Percentiles rank a stretch among this genome's conserved stretches.
Evolutionary conservation across 2,888 invertebrate genomes (phyloP).

Genomic region (Drosophila sordidula): DNA sequence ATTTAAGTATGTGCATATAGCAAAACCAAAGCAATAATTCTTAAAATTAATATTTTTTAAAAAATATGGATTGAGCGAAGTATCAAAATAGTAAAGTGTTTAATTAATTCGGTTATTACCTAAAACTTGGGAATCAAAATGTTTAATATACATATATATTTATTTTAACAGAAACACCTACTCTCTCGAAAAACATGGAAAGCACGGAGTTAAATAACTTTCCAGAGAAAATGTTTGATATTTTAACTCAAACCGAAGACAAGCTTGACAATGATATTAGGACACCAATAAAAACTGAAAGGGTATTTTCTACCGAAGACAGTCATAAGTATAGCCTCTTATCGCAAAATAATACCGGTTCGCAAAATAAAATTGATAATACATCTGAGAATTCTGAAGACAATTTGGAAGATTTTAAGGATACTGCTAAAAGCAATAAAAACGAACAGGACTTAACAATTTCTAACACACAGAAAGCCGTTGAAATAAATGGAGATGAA

Average conservation of each 20-base stretch:
- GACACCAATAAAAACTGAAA: constrained; percentile 30
- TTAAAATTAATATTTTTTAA: too few relatives aligned
- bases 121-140: too few relatives aligned
- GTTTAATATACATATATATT: neutral
- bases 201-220: neutral
- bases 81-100: too few relatives aligned
- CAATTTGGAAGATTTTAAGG: neutral
- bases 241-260: neutral
- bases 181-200: neutral
- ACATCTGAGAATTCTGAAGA: neutral
- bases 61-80: too few relatives aligned
- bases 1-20: too few relatives aligned
- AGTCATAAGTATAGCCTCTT: neutral
- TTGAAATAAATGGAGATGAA: neutral
- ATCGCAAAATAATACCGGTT: neutral
- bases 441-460: neutral
- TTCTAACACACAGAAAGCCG: neutral
- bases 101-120: too few relatives aligned
- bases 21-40: too few relatives aligned
- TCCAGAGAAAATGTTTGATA: neutral
- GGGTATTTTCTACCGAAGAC: constrained; percentile 31
- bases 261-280: constrained; percentile 4
- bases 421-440: neutral
- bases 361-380: neutral
- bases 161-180: constrained; percentile 6